Percentiles rank a stretch among this genome's conserved stretches.
Evolutionary conservation across 2,797 vertebrate genomes (phyloP).

Genomic region (Oreortyx pictus): DNA sequence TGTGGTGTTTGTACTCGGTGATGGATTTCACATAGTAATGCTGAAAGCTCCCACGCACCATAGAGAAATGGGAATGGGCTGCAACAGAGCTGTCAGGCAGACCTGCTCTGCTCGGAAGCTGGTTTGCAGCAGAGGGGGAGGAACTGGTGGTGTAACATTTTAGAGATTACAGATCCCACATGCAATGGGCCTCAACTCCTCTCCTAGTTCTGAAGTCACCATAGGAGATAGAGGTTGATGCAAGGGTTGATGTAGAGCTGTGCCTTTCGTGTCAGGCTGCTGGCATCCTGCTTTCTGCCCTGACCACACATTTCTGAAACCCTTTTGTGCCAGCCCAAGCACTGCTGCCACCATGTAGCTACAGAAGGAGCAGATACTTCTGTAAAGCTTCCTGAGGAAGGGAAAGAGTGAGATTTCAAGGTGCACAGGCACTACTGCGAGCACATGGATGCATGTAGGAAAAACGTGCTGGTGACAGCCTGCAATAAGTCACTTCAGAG

Average conservation of each 20-base stretch:
- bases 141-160: neutral
- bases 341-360: neutral
- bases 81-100: constrained; percentile 19
- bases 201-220: neutral
- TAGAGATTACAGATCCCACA: neutral
- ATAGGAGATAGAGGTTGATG: neutral
- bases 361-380: neutral
- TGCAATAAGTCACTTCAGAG: neutral
- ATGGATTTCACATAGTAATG: constrained; percentile 4
- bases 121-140: neutral
- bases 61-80: neutral
- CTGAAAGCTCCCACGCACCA: constrained; percentile 11
- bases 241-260: neutral
- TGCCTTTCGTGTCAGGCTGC: neutral
- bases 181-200: neutral
- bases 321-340: neutral
- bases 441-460: fast-evolving
- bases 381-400: neutral
- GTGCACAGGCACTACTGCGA: neutral
- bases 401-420: neutral
- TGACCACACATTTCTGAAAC: neutral
- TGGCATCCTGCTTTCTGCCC: neutral
- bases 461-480: neutral
- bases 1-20: constrained; percentile 48
- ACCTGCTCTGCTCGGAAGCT: neutral